Base-by-base conservation (phyloP, 2,888 invertebrate genomes). In the Drosophila hamatofila region DNA sequence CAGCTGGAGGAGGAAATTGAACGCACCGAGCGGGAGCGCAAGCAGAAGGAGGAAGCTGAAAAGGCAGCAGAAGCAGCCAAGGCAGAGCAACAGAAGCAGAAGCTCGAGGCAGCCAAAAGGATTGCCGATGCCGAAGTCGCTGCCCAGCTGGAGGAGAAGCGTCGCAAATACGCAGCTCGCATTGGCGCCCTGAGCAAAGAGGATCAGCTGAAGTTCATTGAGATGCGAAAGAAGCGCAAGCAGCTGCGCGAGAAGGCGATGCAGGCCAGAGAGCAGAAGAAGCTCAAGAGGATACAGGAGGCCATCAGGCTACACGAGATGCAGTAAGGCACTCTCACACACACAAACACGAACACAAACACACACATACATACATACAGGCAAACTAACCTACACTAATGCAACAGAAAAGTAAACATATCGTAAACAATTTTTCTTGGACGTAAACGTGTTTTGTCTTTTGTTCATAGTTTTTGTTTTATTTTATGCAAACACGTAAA, bases 101-200 rank as follows among this genome's bases (percentile, higher is more conserved):
- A 79, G 48, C 18, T 87, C 9, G 78, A 83, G 21, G 69, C 72
- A 33, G 82, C 85, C 46, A 89, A 90, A 25, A 48, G 67, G 23
- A 57, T 65, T 12, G 90, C 90, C 62, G 84, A 92, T 33, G 80
- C 80, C 9, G 54, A 79, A 27, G 83, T 85, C 6, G 68, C 74
- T 5, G 66, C 75, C 60, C 57, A 71, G 18, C 62, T 85, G 51
- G 82, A 78, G 30, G 83, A 88, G 59, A 84, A 89, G 60, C 71
- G 84, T 42, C 87, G 85, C 33, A 80, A 85, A 12, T 86, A 92
- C 18, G 85, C 89, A 16, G 78, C 85, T 33, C 89, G 92, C 23
- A 78, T 93, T 21, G 72, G 88, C 12, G 80, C 81, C 0, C 81
- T 93, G 9, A 83, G 88, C 44, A 92, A 91, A 37, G 92, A 92